These are phyloP conservation scores for Protaetia brevitarsis DNA, from an alignment of 1,140 invertebrate genomes.

Conservation along the genomic window DNA sequence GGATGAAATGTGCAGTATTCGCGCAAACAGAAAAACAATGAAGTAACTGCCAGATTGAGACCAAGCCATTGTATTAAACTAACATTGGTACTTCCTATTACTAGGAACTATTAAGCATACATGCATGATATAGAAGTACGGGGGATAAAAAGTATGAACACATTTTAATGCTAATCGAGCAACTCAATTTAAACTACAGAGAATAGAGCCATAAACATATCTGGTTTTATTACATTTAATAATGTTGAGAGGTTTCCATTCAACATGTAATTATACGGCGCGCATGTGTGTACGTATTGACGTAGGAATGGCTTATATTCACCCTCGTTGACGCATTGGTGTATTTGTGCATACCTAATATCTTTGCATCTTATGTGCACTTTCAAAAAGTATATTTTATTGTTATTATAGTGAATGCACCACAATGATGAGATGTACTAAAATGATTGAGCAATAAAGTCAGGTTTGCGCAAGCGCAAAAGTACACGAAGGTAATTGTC, in stretches of 20 bases:
- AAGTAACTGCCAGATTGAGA: neutral
- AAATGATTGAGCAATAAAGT: neutral
- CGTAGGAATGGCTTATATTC: too few species aligned
- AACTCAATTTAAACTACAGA: neutral
- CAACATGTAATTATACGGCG: neutral
- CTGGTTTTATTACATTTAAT: neutral
- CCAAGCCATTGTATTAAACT: neutral
- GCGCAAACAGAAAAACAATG: neutral
- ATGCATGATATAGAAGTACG: neutral
- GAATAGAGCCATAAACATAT: neutral
- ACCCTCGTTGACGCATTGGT: too few species aligned
- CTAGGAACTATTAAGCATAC: neutral
- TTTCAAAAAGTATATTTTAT: neutral
- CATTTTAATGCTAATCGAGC: neutral
- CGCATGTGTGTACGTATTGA: neutral
- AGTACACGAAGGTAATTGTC: neutral
- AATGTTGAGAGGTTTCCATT: neutral
- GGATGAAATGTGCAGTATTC: neutral
- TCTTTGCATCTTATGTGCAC: neutral
- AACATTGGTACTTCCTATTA: neutral
- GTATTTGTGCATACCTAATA: neutral
- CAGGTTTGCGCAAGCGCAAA: neutral
- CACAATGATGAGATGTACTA: neutral
- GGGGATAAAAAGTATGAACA: neutral
- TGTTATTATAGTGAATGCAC: neutral